Percentiles rank a stretch among this genome's conserved stretches.
These are phyloP conservation scores for Helostoma temminkii DNA, from an alignment of 2,797 vertebrate species.

Conservation along the genomic window DNA sequence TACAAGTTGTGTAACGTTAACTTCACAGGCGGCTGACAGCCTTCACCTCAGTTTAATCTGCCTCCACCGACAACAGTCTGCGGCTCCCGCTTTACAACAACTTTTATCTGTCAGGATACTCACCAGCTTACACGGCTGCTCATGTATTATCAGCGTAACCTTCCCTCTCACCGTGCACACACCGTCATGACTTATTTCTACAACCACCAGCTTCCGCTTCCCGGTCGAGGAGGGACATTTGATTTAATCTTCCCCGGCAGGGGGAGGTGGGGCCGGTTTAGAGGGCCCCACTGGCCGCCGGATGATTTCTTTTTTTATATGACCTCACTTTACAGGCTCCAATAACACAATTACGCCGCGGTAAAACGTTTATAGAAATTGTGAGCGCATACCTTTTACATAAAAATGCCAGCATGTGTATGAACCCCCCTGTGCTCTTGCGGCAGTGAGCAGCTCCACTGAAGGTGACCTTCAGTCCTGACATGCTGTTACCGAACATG, in stretches of 20 bases:
- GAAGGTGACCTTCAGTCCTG: conserved; percentile 89
- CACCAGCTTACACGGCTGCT: conserved; percentile 65
- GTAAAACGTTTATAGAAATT: accelerated
- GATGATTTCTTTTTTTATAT: not conserved
- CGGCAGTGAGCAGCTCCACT: conserved; percentile 76
- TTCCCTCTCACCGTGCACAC: conserved; percentile 76
- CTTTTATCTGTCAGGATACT: conserved; percentile 58
- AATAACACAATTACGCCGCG: accelerated
- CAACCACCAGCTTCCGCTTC: conserved; percentile 83
- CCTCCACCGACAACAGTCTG: not conserved
- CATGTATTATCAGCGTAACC: conserved; percentile 78
- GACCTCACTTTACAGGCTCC: not conserved
- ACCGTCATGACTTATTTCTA: conserved; percentile 77
- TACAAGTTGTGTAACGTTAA: conserved; percentile 66
- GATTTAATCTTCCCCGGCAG: conserved; percentile 19
- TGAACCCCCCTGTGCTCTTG: conserved; percentile 3
- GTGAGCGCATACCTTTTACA: accelerated
- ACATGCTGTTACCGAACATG: conserved; percentile 75
- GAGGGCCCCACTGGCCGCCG: too few species aligned
- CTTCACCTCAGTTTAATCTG: not conserved
- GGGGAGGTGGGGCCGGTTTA: not conserved
- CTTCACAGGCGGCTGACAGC: conserved; percentile 33
- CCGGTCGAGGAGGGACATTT: conserved; percentile 77
- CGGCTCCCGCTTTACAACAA: not conserved
- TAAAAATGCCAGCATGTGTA: accelerated